Conservation (phyloP, 2,113 vertebrate genomes). For the Carassius carassius region DNA sequence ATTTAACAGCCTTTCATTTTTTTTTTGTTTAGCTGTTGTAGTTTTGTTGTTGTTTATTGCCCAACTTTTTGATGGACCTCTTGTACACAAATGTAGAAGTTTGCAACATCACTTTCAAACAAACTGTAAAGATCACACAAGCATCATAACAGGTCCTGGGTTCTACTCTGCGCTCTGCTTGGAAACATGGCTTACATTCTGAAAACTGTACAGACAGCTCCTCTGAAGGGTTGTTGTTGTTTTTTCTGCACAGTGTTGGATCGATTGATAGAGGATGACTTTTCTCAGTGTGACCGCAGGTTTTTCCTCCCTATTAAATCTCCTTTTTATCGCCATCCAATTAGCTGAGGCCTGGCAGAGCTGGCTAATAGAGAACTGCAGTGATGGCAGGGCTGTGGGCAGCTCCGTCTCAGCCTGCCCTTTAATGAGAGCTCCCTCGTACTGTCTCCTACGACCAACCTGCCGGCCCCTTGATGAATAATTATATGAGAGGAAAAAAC, state of each 20-base stretch:
- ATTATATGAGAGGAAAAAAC: slow-evolving; percentile 53
- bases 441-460: slow-evolving; percentile 66
- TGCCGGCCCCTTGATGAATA: slow-evolving; percentile 60
- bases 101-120: background rate
- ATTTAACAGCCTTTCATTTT: background rate
- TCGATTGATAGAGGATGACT: slow-evolving; percentile 19
- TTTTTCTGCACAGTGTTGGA: background rate
- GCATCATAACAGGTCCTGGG: background rate
- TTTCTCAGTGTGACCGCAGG: background rate
- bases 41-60: background rate
- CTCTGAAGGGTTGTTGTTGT: background rate
- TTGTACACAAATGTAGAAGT: background rate
- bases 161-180: background rate
- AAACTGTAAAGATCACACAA: background rate
- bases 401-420: slow-evolving; percentile 53
- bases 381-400: slow-evolving; percentile 50
- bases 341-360: slow-evolving; percentile 62
- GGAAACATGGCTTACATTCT: background rate
- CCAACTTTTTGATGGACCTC: background rate
- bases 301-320: slow-evolving; percentile 25
- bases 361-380: background rate
- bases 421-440: slow-evolving; percentile 70
- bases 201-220: background rate
- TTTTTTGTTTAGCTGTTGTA: no score
- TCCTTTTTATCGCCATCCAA: slow-evolving; percentile 58